phyloP scores from a whole-genome alignment of 2,888 invertebrate species.

The Trachelus iudaicus region DNA sequence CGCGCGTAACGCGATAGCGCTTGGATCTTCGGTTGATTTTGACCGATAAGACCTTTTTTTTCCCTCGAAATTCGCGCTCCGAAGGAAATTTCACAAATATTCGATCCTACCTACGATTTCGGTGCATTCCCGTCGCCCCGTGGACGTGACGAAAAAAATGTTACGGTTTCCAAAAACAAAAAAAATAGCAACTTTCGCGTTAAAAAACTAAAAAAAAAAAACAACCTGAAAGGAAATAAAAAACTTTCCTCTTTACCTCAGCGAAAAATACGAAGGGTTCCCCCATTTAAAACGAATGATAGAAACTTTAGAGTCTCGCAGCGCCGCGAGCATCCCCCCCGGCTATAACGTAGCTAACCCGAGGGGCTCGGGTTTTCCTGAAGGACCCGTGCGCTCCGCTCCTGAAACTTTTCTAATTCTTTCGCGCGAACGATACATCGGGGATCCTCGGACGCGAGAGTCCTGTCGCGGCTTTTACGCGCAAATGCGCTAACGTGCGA shows the following conservation, averaged over 20 bases:
- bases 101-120: too few relatives aligned
- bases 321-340: neutral
- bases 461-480: neutral
- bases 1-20: neutral
- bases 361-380: neutral
- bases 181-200: neutral
- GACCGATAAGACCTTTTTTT: too few relatives aligned
- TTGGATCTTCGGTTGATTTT: neutral
- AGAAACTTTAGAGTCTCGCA: conserved; percentile 12
- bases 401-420: conserved; percentile 15
- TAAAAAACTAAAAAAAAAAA: neutral
- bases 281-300: conserved; percentile 10
- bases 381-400: neutral
- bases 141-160: rapidly evolving
- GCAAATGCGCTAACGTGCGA: neutral
- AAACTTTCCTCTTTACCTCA: conserved; percentile 21
- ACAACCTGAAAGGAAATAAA: conserved; percentile 3
- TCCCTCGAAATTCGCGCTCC: too few relatives aligned
- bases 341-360: neutral
- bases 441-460: conserved; percentile 17
- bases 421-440: conserved; percentile 11
- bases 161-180: neutral
- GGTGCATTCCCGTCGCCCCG: too few relatives aligned
- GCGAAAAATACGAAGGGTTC: conserved; percentile 8
- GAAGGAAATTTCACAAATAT: too few relatives aligned